Evolutionary conservation across 2,797 vertebrate species (phyloP).

Genomic region (Siniperca scherzeri): DNA sequence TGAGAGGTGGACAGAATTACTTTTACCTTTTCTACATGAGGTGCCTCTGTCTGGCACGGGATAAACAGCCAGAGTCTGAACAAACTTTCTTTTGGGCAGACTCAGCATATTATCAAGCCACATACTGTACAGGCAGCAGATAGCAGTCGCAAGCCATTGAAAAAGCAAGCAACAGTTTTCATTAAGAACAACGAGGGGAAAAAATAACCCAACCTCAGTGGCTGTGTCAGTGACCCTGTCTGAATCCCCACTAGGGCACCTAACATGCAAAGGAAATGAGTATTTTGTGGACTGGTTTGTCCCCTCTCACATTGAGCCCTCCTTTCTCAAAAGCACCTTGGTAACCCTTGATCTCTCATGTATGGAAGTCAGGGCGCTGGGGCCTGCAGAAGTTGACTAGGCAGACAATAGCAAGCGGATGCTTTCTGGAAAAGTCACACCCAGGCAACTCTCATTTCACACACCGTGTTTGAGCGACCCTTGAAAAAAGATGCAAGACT

Average conservation of each 20-base stretch:
- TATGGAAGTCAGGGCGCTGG: constrained; percentile 87
- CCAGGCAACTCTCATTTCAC: constrained; percentile 86
- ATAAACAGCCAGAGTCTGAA: constrained; percentile 84
- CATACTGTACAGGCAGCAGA: constrained; percentile 72
- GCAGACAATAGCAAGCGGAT: constrained; percentile 86
- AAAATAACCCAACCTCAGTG: constrained; percentile 58
- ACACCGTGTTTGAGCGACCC: constrained; percentile 82
- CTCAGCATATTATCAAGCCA: constrained; percentile 58
- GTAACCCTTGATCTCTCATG: constrained; percentile 93
- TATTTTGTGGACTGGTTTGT: constrained; percentile 84
- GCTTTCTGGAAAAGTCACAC: constrained; percentile 87
- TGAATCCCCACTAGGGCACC: constrained; percentile 85
- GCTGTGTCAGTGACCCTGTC: constrained; percentile 84
- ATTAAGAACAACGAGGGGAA: constrained; percentile 74
- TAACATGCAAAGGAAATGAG: constrained; percentile 90
- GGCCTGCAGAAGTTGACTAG: constrained; percentile 87
- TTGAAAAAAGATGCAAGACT: constrained; percentile 71
- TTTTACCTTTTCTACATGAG: constrained; percentile 89
- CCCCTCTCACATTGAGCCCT: constrained; percentile 82
- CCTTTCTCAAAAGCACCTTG: constrained; percentile 87
- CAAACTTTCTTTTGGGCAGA: constrained; percentile 74
- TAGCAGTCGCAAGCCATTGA: constrained; percentile 51
- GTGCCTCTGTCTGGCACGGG: constrained; percentile 89
- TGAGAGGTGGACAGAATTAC: constrained; percentile 88
- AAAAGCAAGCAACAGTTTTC: constrained; percentile 79